Conservation (phyloP, 2,113 vertebrate species). For the Poecilia latipinna region DNA sequence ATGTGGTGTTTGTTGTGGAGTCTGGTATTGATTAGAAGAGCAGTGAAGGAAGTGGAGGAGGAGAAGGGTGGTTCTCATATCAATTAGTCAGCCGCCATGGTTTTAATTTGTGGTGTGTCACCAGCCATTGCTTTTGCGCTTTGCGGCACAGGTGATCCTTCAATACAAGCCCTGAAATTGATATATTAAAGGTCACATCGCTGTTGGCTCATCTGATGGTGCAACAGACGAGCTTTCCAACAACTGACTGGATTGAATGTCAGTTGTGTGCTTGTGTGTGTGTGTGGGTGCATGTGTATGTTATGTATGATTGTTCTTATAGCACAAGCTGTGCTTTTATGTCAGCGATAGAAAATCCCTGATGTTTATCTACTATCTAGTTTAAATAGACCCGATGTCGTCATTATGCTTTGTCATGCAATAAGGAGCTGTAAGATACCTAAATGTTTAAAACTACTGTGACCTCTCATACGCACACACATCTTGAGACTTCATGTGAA, state of each 20-base stretch:
- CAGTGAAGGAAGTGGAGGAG: conserved; percentile 30
- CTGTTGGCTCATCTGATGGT: conserved; percentile 15
- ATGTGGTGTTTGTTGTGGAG: conserved; percentile 46
- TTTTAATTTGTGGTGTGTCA: conserved; percentile 29
- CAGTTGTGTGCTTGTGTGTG: too few relatives aligned
- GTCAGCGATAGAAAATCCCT: too few relatives aligned
- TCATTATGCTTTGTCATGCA: too few relatives aligned
- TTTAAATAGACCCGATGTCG: too few relatives aligned
- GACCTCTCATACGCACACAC: not conserved
- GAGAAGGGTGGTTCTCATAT: conserved; percentile 47
- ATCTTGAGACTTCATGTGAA: not conserved
- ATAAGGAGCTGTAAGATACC: not conserved
- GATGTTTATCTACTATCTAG: too few relatives aligned
- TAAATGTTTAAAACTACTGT: not conserved
- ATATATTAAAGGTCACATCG: conserved; percentile 12
- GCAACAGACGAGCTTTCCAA: not conserved
- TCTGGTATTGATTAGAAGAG: conserved; percentile 61
- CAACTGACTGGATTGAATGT: not conserved
- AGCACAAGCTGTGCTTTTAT: too few relatives aligned
- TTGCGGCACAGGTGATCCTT: conserved; percentile 18
- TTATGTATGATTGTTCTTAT: too few relatives aligned
- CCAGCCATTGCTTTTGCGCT: conserved; percentile 16
- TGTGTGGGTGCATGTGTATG: too few relatives aligned
- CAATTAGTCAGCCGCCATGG: conserved; percentile 53
- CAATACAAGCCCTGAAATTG: conserved; percentile 9